phyloP scores from a whole-genome alignment of 2,797 vertebrate genomes.

The Rhincodon typus region DNA sequence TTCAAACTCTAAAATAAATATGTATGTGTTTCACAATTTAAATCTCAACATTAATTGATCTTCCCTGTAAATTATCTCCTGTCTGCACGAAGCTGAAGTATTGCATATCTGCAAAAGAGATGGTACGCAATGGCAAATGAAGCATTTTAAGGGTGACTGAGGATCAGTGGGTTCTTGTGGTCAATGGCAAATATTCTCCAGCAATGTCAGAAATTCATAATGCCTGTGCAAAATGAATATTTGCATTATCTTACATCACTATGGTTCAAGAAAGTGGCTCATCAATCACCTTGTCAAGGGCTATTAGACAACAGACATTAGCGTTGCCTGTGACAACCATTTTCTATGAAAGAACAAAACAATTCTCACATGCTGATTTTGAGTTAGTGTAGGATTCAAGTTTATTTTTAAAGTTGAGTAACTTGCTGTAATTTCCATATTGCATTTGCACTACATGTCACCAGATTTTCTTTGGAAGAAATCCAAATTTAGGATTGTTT shows the following conservation, averaged over 20 bases:
- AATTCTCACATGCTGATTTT: background rate
- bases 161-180: background rate
- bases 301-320: too few species aligned
- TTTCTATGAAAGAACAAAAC: too few species aligned
- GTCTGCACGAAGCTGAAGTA: background rate
- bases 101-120: background rate
- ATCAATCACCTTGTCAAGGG: too few species aligned
- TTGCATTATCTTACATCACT: too few species aligned
- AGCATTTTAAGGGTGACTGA: background rate
- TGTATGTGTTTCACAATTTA: too few species aligned
- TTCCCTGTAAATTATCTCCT: background rate
- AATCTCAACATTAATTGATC: background rate
- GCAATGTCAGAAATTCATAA: background rate
- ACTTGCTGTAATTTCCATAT: background rate
- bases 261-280: too few species aligned
- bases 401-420: background rate
- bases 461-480: background rate
- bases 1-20: too few species aligned
- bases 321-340: background rate
- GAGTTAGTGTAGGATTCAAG: background rate
- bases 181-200: background rate
- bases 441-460: background rate
- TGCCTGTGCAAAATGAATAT: background rate
- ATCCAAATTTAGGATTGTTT: background rate
- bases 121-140: background rate